Percentiles rank a stretch among this genome's conserved stretches.
Evolutionary conservation across 2,888 invertebrate species (phyloP).

Genomic region (Ochropleura leucogaster): DNA sequence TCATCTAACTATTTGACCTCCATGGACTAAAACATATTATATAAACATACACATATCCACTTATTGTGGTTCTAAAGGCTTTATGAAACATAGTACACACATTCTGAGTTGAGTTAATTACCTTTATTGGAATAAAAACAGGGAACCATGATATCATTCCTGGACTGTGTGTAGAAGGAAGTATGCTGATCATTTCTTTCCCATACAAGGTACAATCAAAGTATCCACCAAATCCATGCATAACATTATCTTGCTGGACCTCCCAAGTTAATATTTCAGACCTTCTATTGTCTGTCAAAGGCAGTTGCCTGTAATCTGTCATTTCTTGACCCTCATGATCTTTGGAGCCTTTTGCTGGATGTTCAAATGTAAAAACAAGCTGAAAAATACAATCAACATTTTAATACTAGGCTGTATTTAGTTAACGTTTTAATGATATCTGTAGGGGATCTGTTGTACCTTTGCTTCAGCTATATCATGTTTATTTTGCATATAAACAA

Average conservation of each 20-base stretch:
- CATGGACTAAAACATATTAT: no score
- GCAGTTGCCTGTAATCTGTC: constrained; percentile 92
- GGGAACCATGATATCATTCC: constrained; percentile 99
- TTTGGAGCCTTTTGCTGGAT: constrained; percentile 94
- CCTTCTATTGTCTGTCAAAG: constrained; percentile 94
- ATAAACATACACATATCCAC: no score
- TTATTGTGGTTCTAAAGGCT: neutral
- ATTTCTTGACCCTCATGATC: constrained; percentile 92
- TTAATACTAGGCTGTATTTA: neutral
- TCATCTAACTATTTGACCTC: neutral
- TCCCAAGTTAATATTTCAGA: constrained; percentile 93
- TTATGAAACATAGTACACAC: neutral
- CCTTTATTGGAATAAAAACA: constrained; percentile 97
- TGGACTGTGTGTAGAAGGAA: constrained; percentile 96
- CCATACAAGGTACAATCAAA: constrained; percentile 97
- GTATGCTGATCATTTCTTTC: constrained; percentile 96
- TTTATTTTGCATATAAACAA: constrained; percentile 97
- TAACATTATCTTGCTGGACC: constrained; percentile 93
- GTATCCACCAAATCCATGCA: constrained; percentile 99
- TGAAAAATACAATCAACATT: constrained; percentile 73
- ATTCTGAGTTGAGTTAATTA: constrained; percentile 75
- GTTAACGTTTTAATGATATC: neutral
- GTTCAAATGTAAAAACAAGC: constrained; percentile 96
- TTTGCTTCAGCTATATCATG: constrained; percentile 94
- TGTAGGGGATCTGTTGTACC: constrained; percentile 70